Evolutionary conservation across 2,888 invertebrate species (phyloP), one percentile per base, ranked within the genome.

Genomic region (Nomada ferruginata): DNA sequence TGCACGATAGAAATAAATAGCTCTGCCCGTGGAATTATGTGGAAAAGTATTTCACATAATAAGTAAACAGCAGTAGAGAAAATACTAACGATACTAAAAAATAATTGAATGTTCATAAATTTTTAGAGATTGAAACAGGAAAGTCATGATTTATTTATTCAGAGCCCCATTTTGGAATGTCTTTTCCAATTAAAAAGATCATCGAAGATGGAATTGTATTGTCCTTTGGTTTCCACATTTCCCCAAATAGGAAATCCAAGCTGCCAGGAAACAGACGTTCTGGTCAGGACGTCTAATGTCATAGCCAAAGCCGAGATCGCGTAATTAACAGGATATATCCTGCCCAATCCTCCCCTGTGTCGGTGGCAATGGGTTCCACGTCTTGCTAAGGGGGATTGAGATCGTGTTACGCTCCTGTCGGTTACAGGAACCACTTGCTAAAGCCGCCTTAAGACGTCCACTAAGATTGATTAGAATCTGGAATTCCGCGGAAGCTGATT

Each of bases 231-330:
- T 69, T 11, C 63, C 20, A 64, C 13, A 15, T 47, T 72, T 74
- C 74, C 61, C 74, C 71, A 50, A 63, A 64, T 68, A 77, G 81
- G 84, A 83, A 89, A 87, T 82, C 81, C 85, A 66, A 78, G 86
- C 82, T 87, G 86, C 90, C 90, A 87, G 85, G 84, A 73, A 87
- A 86, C 87, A 84, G 89, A 87, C 85, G 84, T 83, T 74, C 89
- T 90, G 90, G 71, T 81, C 75, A 79, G 80, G 87, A 91, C 90
- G 86, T 89, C 85, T 87, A 85, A 90, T 87, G 90, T 90, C 90
- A 90, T 79, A 84, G 86, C 81, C 90, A 87, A 89, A 85, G 85
- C 82, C 87, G 85, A 76, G 87, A 83, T 87, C 82, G 84, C 84
- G 86, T 88, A 90, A 90, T 90, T 90, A 89, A 87, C 89, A 88